Base-by-base conservation (phyloP, 2,113 vertebrate genomes). In the Cettia cetti region DNA sequence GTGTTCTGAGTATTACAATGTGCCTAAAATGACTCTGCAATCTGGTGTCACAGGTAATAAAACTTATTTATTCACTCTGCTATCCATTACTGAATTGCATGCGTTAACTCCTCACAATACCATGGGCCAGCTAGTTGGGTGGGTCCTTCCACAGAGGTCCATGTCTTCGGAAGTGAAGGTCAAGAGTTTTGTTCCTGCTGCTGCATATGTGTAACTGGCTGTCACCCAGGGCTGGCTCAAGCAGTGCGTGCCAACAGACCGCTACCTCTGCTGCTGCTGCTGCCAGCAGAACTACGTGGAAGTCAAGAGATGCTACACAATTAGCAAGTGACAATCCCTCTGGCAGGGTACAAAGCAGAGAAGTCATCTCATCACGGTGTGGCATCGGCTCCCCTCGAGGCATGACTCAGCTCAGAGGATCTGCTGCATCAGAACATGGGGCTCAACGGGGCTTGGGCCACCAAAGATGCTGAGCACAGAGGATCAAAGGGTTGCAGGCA, bases 381-480 rank as follows among this genome's bases (percentile, higher is more conserved):
- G 75, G 64, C 13, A 5, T 17, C 6, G 0, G 18, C 52, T 93
- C 20, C 60, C 71, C 82, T 80, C 13, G 13, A 64, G 76, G 78
- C 18, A 14, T 97, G 96, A 96, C 96, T 97, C 96, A 95, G 94
- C 90, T 86, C 24, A 1, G 80, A 85, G 80, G 88, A 93, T 78
- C 31, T 90, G 88, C 88, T 91, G 90, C 71, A 44, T 54, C 95
- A 95, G 61, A 79, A 70, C 59, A 4, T 2, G 13, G 63, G 35
- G 64, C 28, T 64, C 14, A 11, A 6, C 76, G 52, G 79, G 45
- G 60, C 82, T 57, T 33, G 65, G 87, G 52, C 54, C 1, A 1
- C 37, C 85, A 47, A 21, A 17, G 54, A 26, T 26, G 53, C 20
- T 50, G 39, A 80, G 50, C 9, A 74, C 70, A 60, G 49, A 63